A percentile compares a stretch with the other conserved stretches of the same genome.
These are phyloP conservation scores for Temnothorax longispinosus DNA, from an alignment of 1,140 invertebrate genomes.

Conservation along the genomic window DNA sequence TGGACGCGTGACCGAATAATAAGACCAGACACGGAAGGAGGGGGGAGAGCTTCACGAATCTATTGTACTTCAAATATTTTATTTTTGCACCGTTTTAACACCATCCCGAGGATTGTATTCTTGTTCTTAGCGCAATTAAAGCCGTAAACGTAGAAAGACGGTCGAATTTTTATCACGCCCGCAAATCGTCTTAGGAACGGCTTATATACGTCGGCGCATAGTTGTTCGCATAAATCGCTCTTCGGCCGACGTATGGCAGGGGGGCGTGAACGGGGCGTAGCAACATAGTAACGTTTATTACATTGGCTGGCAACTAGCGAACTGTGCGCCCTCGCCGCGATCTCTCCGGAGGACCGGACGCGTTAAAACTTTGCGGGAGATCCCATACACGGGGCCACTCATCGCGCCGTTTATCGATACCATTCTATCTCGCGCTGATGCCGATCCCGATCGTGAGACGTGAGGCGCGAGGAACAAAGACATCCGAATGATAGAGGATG, in stretches of 20 bases:
- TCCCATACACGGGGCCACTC: background rate
- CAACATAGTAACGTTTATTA: conserved; percentile 84
- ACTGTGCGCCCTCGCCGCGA: conserved; percentile 28
- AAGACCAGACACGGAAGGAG: background rate
- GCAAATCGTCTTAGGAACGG: conserved; percentile 59
- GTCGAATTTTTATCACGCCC: conserved; percentile 17
- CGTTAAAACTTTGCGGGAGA: conserved; percentile 11
- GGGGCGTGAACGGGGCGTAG: conserved; percentile 80
- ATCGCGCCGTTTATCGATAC: conserved; percentile 19
- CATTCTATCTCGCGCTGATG: conserved; percentile 6
- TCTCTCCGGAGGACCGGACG: background rate
- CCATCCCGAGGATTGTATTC: background rate
- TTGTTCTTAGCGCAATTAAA: conserved; percentile 1
- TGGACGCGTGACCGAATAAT: background rate
- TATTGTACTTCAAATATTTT: background rate
- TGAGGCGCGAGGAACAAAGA: conserved; percentile 8
- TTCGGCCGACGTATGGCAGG: conserved; percentile 79
- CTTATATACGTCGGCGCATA: conserved; percentile 73
- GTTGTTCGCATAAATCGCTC: conserved; percentile 69
- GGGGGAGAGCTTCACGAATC: background rate
- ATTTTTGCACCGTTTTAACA: background rate
- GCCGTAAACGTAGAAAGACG: background rate
- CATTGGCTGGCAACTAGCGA: conserved; percentile 73
- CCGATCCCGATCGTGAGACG: background rate
- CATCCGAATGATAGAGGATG: background rate